Base-by-base conservation (phyloP, 2,113 vertebrate genomes). In the Anhinga rufa region DNA sequence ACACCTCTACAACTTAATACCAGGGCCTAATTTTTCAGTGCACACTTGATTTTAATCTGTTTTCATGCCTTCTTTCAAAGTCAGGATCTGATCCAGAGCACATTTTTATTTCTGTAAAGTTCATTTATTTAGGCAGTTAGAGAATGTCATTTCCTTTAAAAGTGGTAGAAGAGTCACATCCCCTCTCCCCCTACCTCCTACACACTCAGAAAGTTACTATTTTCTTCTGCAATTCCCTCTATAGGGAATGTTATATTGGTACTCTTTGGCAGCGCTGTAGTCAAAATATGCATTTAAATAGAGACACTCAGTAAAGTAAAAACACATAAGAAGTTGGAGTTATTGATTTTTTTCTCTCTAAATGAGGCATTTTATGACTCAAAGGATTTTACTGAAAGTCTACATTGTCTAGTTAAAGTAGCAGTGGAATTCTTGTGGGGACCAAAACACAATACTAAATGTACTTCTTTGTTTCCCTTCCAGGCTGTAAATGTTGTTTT, bases 211-310 rank as follows among this genome's bases (percentile, higher is more conserved):
- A 95, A 9, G 16, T 89, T 95, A 72, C 21, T 19, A 14, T 48
- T 82, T 71, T 88, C 76, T 87, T 77, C 57, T 84, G 24, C 12
- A 6, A 44, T 81, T 91, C 24, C 25, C 6, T 88, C 57, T 60
- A 26, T 6, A 36, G 14, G 26, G 38, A 88, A 92, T 26, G 29
- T 58, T 85, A 25, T 72, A 60, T 51, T 66, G n/a, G 71, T 91
- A 62, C 24, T 62, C 44, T 87, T 58, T 79, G 44, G 64, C 17
- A 90, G 60, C 1, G 2, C 10, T 82, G 26, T 77, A 95, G 70
- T 89, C 87, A 95, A 92, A 97, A 91, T 88, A 88, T 32, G 10
- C 19, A 94, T 95, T 94, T 97, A 90, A 93, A 95, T 72, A 76
- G 46, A 93, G 65, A 88, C 28, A 87, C 10, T 96, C 38, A 21